A percentile compares a stretch with the other conserved stretches of the same genome.
Evolutionary conservation across 2,888 invertebrate genomes (phyloP).

Genomic region (Ophion slaviceki): DNA sequence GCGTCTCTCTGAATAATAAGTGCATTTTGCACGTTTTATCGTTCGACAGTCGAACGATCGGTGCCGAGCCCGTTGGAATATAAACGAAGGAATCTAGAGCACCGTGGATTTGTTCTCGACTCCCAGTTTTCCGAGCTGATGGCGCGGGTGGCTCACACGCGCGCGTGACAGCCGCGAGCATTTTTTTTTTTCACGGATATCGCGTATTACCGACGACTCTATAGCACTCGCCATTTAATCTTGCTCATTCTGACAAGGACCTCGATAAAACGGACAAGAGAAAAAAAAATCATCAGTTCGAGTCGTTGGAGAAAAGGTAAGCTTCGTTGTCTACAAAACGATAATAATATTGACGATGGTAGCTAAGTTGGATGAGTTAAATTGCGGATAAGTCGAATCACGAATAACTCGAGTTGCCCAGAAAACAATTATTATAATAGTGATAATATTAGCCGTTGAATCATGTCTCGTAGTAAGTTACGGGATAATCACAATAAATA

Average conservation of each 20-base stretch:
- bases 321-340: not conserved
- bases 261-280: not conserved
- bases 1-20: conserved; percentile 65
- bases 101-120: conserved; percentile 60
- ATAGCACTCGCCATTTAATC: conserved; percentile 18
- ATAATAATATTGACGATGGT: not conserved
- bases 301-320: not conserved
- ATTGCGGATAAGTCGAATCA: no score
- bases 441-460: no score
- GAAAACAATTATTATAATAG: no score
- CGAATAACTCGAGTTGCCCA: no score
- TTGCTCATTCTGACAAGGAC: not conserved
- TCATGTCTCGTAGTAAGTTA: no score
- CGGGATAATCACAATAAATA: no score
- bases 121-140: conserved; percentile 43
- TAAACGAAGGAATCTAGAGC: conserved; percentile 65
- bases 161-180: conserved; percentile 43
- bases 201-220: conserved; percentile 19
- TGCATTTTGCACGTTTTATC: conserved; percentile 67
- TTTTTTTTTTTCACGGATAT: conserved; percentile 47
- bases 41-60: conserved; percentile 65
- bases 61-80: conserved; percentile 66
- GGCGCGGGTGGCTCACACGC: conserved; percentile 39
- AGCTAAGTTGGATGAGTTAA: not conserved
- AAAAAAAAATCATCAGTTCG: not conserved